Conservation (phyloP, 2,797 vertebrate genomes). For the Poeciliopsis gracilis region DNA sequence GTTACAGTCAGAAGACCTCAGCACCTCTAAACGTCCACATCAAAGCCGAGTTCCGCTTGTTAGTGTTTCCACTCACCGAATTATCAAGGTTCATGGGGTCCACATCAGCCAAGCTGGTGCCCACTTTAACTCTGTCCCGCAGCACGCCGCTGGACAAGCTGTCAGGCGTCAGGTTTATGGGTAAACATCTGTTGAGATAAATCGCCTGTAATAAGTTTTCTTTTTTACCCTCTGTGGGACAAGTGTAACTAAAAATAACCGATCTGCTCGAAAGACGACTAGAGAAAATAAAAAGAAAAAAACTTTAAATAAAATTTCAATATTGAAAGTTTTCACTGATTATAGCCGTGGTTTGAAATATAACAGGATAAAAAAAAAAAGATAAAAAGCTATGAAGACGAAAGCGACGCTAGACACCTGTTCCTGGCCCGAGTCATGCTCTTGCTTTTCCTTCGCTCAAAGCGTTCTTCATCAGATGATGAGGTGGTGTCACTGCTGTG, state of each 20-base stretch:
- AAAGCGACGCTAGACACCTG: conserved; percentile 77
- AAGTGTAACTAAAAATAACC: background rate
- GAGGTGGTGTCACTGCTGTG: conserved; percentile 99
- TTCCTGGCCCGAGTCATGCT: conserved; percentile 98
- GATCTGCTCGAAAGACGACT: background rate
- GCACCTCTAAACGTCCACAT: background rate
- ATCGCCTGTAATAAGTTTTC: background rate
- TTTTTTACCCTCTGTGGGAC: background rate
- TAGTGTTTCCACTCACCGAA: conserved; percentile 81
- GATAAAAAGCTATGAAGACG: background rate
- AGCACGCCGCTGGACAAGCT: conserved; percentile 93
- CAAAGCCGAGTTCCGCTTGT: background rate
- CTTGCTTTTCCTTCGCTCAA: conserved; percentile 97
- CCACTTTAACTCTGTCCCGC: conserved; percentile 94
- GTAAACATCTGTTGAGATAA: conserved; percentile 87
- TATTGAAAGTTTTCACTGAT: background rate
- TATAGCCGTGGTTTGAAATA: background rate
- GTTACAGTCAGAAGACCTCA: background rate
- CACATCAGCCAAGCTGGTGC: conserved; percentile 96
- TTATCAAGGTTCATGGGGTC: conserved; percentile 98
- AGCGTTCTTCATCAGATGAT: conserved; percentile 97
- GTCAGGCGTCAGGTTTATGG: conserved; percentile 94
- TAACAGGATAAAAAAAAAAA: background rate
- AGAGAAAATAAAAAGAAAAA: too few species aligned
- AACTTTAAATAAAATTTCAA: background rate